These are phyloP conservation scores for Brachystomella parvula DNA, from an alignment of 1,140 invertebrate species.

Conservation along the genomic window DNA sequence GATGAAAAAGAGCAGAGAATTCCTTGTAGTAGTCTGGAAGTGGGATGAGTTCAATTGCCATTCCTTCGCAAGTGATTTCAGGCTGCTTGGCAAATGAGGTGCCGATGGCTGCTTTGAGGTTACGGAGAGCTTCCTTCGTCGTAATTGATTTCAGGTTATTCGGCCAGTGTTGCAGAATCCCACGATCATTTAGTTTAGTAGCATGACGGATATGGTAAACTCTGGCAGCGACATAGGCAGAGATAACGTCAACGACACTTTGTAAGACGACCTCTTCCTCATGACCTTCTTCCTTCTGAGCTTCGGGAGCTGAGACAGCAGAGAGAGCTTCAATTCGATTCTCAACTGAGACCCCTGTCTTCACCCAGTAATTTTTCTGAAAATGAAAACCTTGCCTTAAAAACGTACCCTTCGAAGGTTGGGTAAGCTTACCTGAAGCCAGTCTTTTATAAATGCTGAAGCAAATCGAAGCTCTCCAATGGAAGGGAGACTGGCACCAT, in stretches of 20 bases:
- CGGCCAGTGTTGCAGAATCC: slow-evolving; percentile 12
- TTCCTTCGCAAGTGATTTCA: not conserved
- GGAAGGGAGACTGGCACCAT: slow-evolving; percentile 52
- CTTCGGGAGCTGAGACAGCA: not conserved
- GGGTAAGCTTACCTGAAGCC: slow-evolving; percentile 48
- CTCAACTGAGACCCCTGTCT: not conserved
- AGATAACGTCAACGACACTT: not conserved
- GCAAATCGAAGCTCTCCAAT: slow-evolving; percentile 51
- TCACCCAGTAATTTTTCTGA: slow-evolving; percentile 34
- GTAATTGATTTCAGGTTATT: not conserved
- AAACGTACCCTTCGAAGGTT: not conserved
- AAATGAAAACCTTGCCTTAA: not conserved
- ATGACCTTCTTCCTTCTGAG: not conserved
- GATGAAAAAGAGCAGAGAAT: slow-evolving; percentile 14
- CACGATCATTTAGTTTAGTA: slow-evolving; percentile 19
- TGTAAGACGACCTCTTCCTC: not conserved
- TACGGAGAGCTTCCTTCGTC: slow-evolving; percentile 5
- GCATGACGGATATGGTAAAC: slow-evolving; percentile 25
- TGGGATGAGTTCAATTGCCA: slow-evolving; percentile 22
- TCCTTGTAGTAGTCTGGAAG: slow-evolving; percentile 20
- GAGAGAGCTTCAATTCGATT: not conserved
- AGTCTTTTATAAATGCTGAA: slow-evolving; percentile 48
- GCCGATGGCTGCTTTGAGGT: slow-evolving; percentile 10
- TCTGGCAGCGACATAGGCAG: slow-evolving; percentile 24
- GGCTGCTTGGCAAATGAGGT: slow-evolving; percentile 7